Evolutionary conservation across 2,113 vertebrate species (phyloP).

Genomic region (Podarcis raffonei): DNA sequence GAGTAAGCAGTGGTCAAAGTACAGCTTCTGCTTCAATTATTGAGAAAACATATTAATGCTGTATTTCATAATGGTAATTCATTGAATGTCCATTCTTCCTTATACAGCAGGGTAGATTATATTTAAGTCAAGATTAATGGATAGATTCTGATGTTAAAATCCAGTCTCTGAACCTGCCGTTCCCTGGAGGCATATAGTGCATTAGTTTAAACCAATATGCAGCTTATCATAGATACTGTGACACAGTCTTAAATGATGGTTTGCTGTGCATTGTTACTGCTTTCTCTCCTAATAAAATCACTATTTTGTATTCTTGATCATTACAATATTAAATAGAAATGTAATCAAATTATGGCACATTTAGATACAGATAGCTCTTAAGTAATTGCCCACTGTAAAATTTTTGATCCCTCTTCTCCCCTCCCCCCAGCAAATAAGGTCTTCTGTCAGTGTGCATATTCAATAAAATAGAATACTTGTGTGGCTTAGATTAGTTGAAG

Average conservation of each 20-base stretch:
- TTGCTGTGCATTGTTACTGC: slow-evolving; percentile 82
- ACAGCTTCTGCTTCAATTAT: slow-evolving; percentile 60
- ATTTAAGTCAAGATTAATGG: slow-evolving; percentile 95
- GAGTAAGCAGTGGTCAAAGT: slow-evolving; percentile 34
- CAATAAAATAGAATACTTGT: slow-evolving; percentile 51
- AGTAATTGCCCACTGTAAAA: slow-evolving; percentile 83
- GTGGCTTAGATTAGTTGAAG: slow-evolving; percentile 39
- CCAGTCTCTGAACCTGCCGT: slow-evolving; percentile 78
- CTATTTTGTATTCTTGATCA: slow-evolving; percentile 88
- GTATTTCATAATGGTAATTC: slow-evolving; percentile 81
- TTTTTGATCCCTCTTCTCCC: slow-evolving; percentile 61
- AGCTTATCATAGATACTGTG: slow-evolving; percentile 80
- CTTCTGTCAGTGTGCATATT: slow-evolving; percentile 58
- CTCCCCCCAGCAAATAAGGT: slow-evolving; percentile 49
- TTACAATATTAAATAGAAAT: slow-evolving; percentile 92
- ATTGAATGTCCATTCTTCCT: slow-evolving; percentile 81
- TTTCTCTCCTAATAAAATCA: slow-evolving; percentile 92
- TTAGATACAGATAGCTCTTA: slow-evolving; percentile 87
- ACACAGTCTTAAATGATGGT: slow-evolving; percentile 82
- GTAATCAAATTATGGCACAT: slow-evolving; percentile 92
- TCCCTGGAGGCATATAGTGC: slow-evolving; percentile 85
- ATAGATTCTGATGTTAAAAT: slow-evolving; percentile 82
- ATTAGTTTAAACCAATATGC: slow-evolving; percentile 84
- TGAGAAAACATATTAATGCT: slow-evolving; percentile 68
- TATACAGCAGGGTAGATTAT: slow-evolving; percentile 80